These are phyloP conservation scores for Caenorhabditis imperialis DNA, from an alignment of 2,888 invertebrate genomes.

Conservation along the genomic window DNA sequence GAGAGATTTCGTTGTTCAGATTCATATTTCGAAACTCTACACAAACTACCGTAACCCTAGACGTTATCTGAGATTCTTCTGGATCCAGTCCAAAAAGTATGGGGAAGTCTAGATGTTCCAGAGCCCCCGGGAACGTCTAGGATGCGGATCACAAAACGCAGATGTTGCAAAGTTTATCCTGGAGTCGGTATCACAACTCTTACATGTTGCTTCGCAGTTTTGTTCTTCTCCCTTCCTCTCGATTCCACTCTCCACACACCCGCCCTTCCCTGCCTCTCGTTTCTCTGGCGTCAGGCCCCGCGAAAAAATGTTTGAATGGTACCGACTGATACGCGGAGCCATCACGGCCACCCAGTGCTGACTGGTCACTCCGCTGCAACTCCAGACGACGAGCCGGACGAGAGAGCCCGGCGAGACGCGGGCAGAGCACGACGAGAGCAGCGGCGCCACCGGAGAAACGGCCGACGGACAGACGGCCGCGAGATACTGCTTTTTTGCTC, in stretches of 20 bases:
- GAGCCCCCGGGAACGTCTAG: too few relatives aligned
- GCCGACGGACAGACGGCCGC: not conserved
- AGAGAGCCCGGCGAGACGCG: not conserved
- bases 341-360: constrained; percentile 9
- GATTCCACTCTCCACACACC: constrained; percentile 9
- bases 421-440: constrained; percentile 18
- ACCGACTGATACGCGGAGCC: constrained; percentile 41
- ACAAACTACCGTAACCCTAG: too few relatives aligned
- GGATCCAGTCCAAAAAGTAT: too few relatives aligned
- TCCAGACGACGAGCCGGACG: not conserved
- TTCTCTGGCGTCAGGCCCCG: constrained; percentile 5
- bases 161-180: too few relatives aligned
- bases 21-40: too few relatives aligned
- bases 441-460: constrained; percentile 29
- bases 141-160: too few relatives aligned
- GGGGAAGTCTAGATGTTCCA: too few relatives aligned
- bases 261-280: constrained; percentile 8
- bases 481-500: constrained; percentile 22
- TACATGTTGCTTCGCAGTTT: constrained; percentile 1
- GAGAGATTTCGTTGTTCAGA: too few relatives aligned
- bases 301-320: constrained; percentile 30
- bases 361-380: constrained; percentile 2
- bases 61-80: too few relatives aligned
- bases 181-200: not conserved
- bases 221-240: constrained; percentile 2